Conservation (phyloP, 2,888 invertebrate species). For the Drosophila austrosaltans region DNA sequence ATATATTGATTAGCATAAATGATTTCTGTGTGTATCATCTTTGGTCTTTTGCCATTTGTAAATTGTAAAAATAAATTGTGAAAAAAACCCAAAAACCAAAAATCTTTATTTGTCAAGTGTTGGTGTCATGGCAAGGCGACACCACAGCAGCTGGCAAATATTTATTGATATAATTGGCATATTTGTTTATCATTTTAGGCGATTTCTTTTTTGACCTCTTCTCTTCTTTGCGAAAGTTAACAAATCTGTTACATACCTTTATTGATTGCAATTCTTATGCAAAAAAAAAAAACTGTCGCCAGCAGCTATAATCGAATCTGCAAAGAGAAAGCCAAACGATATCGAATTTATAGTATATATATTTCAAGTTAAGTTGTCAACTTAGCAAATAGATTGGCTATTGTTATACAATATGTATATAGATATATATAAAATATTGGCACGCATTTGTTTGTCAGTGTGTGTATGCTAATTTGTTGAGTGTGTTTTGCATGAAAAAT, state of each 20-base stretch:
- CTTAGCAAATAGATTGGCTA: constrained; percentile 31
- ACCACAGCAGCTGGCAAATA: constrained; percentile 60
- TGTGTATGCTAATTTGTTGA: constrained; percentile 40
- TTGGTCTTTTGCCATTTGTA: constrained; percentile 53
- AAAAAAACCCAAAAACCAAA: constrained; percentile 7
- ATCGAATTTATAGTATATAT: not conserved
- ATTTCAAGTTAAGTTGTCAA: constrained; percentile 48
- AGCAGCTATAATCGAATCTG: constrained; percentile 43
- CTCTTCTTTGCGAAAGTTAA: constrained; percentile 38
- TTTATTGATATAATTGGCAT: constrained; percentile 70
- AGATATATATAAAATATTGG: constrained; percentile 34
- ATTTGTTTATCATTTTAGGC: constrained; percentile 45
- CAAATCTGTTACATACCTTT: constrained; percentile 60
- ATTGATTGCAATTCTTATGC: constrained; percentile 70
- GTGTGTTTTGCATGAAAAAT: constrained; percentile 48
- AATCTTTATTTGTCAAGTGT: constrained; percentile 60
- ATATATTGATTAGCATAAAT: constrained; percentile 77
- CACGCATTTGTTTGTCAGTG: constrained; percentile 33
- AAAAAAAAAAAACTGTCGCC: constrained; percentile 34
- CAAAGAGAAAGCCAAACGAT: constrained; percentile 58
- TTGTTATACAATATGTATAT: constrained; percentile 22
- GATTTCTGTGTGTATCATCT: constrained; percentile 62
- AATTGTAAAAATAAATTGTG: constrained; percentile 47
- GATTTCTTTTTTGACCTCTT: constrained; percentile 6
- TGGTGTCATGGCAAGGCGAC: constrained; percentile 62